Base-by-base conservation (phyloP, 2,797 vertebrate genomes). In the Menidia menidia region DNA sequence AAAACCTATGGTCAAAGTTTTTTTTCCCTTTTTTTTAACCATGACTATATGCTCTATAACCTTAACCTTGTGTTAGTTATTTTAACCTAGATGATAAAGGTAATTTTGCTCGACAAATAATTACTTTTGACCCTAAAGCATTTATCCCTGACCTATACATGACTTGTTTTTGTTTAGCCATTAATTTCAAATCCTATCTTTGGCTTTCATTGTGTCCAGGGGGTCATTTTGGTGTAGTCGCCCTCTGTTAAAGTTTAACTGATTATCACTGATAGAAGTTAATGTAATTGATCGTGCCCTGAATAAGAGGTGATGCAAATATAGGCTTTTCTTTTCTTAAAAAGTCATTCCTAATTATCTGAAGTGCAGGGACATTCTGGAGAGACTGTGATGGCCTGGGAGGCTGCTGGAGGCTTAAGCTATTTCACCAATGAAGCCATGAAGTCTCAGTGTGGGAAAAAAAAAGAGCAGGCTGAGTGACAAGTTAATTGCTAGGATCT, bases 401-500 rank as follows among this genome's bases (percentile, higher is more conserved):
- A 58, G 60, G 31, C 25, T 18, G 59, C 42, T 14, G 62, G 71
- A 54, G 45, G 70, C 63, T 90, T 90, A 89, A 87, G 73, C 77
- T 81, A 77, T 88, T 88, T 86, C 80, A 75, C 86, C 82, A 76
- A 63, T 78, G 88, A 90, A 92, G 89, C 83, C 88, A 86, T 88
- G 73, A 85, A 92, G 89, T 91, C 88, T 91, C 81, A 33, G 79
- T 32, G 66, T 65, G 53, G 57, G 48, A 33, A 9, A 58, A 74
- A 74, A 83, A 91, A 85, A 83, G 73, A 82, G 66, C 77, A 71
- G 83, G 86, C 65, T 93, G 93, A 95, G 88, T 94, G 94, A 95
- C 93, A 92, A 88, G 90, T 90, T 94, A 94, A 94, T 94, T 93
- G 92, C 87, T 9, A 66, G 88, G 89, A 93, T 92, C 84, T 86